Evolutionary conservation across 2,797 vertebrate species (phyloP), one percentile per base, ranked within the genome.

Genomic region (Sitta carolinensis): DNA sequence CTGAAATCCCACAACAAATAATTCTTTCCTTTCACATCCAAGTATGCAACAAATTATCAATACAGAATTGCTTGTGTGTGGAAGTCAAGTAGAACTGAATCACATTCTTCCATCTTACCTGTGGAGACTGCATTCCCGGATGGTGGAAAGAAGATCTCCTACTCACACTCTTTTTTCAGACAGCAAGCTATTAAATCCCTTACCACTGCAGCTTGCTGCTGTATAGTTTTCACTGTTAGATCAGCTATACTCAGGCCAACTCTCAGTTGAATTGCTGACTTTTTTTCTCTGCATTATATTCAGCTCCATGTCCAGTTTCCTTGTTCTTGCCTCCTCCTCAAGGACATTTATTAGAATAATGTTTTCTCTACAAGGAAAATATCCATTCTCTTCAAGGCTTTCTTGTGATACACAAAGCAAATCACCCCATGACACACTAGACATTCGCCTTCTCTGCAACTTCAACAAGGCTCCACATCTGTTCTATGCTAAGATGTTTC

Each of bases 21-120:
- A 92, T 81, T 94, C 73, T 86, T 88, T 77, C 77, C 79, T 96
- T 94, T 84, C 8, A 3, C 55, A 63, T 83, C 23, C 83, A 86
- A 68, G 66, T 27, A 68, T 48, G 84, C 58, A 90, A 66, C 93
- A 96, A 95, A 94, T 93, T 89, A 93, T 32, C 55, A 81, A 62
- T 40, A 80, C 9, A 64, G 55, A 93, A 84, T 93, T 96, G 70
- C 75, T 96, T 89, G 21, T 80, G 84, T 82, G 34, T 23, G 79
- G 62, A 67, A 81, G 70, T 70, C 45, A 72, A 55, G 27, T 78
- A 81, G 42, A 94, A 89, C 43, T 34, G 22, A 86, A 77, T 50
- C 67, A 91, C 63, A 92, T 76, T 66, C 32, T 19, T 61, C 4
- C 72, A 74, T 67, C 63, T 79, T 72, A 72, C 79, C 67, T 11